Evolutionary conservation across 2,888 invertebrate species (phyloP), one percentile per base, ranked within the genome.

Genomic region (Dyspetes luteomarginatus): DNA sequence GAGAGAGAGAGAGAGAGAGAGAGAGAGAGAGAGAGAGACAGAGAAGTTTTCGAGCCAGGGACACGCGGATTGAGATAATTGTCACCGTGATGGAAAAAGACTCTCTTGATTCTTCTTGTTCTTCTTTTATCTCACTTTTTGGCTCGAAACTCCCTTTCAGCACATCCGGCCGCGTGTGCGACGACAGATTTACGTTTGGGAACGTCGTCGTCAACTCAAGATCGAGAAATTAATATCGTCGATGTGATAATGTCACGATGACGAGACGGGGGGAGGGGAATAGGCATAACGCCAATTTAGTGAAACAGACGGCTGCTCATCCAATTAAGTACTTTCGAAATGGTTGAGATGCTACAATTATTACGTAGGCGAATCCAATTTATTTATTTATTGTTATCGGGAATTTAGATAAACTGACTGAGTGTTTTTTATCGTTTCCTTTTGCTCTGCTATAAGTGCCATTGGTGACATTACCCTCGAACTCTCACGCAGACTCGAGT

Each of bases 31-130:
- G 36, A 30, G 65, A 36, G 24, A 36, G 12, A 56, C n/a, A 65
- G 71, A 50, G 26, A 43, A 77, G 73, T 73, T 73, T 50, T 58
- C 41, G 65, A 55, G 65, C 72, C 50, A 48, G 81, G 69, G 56
- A 45, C 64, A 77, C 81, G 64, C 68, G 81, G 77, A 81, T 81
- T 81, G 77, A 73, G 81, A 81, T 81, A 81, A 81, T 81, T 81
- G 81, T 77, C 81, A 73, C 62, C 45, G 45, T 15, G 48, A 15
- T 48, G 48, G 48, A 17, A 17, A 48, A 48, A 15, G 48, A 36
- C 24, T 19, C 30, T 55, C 45, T 26, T 64, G 45, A 1, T 48
- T 62, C 22, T 43, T 4, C 62, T 45, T 45, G 22, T 36, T 69
- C 30, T 12, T 26, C 52, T 62, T 72, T 50, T 50, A 30, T 71